These are phyloP conservation scores for Gnatocerus cornutus DNA, from an alignment of 2,888 invertebrate species.

Conservation along the genomic window DNA sequence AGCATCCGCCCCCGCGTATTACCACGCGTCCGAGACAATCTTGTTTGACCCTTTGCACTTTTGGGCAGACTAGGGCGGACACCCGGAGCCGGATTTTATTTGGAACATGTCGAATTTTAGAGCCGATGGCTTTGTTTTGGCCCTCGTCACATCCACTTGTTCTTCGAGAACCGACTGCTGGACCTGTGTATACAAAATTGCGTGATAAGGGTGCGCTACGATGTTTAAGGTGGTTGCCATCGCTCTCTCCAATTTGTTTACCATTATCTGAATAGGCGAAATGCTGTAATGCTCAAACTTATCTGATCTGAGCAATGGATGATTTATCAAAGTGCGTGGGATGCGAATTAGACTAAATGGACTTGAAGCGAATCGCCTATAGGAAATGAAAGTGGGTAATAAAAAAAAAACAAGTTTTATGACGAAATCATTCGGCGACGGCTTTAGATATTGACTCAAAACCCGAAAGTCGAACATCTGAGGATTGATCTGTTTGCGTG, in stretches of 20 bases:
- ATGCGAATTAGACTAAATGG: slow-evolving; percentile 6
- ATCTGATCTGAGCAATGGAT: slow-evolving; percentile 14
- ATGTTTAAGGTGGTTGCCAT: slow-evolving; percentile 17
- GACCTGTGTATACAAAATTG: slow-evolving; percentile 7
- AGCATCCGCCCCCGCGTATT: slow-evolving; percentile 50
- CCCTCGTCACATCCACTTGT: slow-evolving; percentile 27
- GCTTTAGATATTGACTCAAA: too few species aligned
- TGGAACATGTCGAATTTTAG: slow-evolving; percentile 12
- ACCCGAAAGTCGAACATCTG: too few species aligned
- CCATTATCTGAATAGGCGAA: slow-evolving; percentile 21
- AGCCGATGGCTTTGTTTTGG: slow-evolving; percentile 23
- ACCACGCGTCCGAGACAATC: slow-evolving; percentile 37
- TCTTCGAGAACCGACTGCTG: slow-evolving; percentile 8
- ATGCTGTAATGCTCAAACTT: slow-evolving; percentile 18
- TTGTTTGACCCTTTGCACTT: slow-evolving; percentile 28
- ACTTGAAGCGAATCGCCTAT: not conserved
- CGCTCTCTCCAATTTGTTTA: slow-evolving; percentile 16
- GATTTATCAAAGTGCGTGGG: slow-evolving; percentile 20
- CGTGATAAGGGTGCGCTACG: slow-evolving; percentile 17
- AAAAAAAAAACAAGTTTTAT: too few species aligned
- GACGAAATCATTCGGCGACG: too few species aligned
- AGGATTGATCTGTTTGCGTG: too few species aligned
- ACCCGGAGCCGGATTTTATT: slow-evolving; percentile 8
- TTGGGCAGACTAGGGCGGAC: slow-evolving; percentile 14
- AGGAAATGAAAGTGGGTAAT: too few species aligned